phyloP scores from a whole-genome alignment of 64 coral and sea anemone species.

The Porites lutea region DNA sequence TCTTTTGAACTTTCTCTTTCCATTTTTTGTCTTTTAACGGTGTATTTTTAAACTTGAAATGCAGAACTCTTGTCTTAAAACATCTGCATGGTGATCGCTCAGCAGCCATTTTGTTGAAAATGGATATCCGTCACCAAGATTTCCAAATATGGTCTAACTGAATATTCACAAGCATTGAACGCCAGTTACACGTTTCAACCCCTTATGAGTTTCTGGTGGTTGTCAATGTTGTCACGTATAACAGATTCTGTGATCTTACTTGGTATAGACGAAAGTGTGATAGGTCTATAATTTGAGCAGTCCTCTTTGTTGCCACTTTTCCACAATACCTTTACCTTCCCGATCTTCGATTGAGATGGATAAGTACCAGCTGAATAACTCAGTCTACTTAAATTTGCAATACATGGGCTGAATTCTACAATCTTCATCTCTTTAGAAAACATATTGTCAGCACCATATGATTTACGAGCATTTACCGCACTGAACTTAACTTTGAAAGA shows the following conservation, averaged over 20 bases:
- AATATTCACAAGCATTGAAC: no score
- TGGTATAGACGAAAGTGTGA: conserved; percentile 28
- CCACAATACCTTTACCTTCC: conserved; percentile 23
- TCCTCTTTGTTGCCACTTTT: conserved; percentile 5
- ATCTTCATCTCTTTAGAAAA: conserved; percentile 28
- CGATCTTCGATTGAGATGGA: conserved; percentile 26
- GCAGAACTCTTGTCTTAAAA: no score
- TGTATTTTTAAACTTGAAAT: no score
- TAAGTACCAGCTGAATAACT: neutral
- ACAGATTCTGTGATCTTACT: conserved; percentile 17
- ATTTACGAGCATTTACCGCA: neutral
- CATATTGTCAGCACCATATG: neutral
- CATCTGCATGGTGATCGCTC: no score
- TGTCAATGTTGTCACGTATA: conserved; percentile 17
- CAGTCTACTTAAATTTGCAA: conserved; percentile 34
- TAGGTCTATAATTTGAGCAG: conserved; percentile 44
- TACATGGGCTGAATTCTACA: conserved; percentile 22
- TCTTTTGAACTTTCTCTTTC: no score
- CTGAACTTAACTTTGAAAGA: neutral
- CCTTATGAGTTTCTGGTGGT: no score
- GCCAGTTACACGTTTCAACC: no score
- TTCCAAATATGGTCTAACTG: no score
- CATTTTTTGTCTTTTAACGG: no score
- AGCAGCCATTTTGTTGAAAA: no score
- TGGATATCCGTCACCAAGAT: no score